phyloP scores from a whole-genome alignment of 2,797 vertebrate species.

The Oceanodroma leucorhoa region DNA sequence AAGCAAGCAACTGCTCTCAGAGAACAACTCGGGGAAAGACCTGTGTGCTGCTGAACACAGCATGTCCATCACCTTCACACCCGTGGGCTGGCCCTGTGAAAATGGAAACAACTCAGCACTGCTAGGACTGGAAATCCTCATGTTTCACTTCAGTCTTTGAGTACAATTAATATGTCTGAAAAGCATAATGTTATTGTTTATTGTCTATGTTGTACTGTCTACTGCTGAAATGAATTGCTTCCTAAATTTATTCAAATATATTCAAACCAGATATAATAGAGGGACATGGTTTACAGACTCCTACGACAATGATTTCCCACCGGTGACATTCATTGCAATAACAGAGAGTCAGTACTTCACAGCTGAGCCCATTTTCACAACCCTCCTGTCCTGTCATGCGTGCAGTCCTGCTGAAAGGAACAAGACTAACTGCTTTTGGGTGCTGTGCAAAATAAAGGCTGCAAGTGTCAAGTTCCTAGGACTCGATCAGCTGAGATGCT shows the following conservation, averaged over 20 bases:
- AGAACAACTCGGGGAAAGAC: neutral
- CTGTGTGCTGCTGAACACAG: neutral
- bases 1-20: neutral
- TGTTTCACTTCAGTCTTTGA: neutral
- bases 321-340: neutral
- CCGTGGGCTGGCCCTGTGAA: neutral
- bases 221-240: slow-evolving; percentile 21
- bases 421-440: neutral
- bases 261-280: neutral
- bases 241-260: slow-evolving; percentile 48
- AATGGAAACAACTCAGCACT: neutral
- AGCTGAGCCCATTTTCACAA: neutral
- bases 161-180: neutral
- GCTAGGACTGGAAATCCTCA: neutral
- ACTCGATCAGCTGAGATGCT: neutral
- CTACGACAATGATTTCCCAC: neutral
- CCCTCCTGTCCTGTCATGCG: neutral
- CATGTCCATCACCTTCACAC: neutral
- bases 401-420: neutral
- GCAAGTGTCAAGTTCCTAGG: neutral
- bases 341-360: neutral
- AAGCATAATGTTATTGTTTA: neutral
- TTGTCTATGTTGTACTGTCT: neutral
- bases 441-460: neutral
- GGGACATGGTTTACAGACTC: neutral